Percentiles rank a stretch among this genome's conserved stretches.
Evolutionary conservation across 2,888 invertebrate genomes (phyloP).

Genomic region (Agonopterix subpropinquella): DNA sequence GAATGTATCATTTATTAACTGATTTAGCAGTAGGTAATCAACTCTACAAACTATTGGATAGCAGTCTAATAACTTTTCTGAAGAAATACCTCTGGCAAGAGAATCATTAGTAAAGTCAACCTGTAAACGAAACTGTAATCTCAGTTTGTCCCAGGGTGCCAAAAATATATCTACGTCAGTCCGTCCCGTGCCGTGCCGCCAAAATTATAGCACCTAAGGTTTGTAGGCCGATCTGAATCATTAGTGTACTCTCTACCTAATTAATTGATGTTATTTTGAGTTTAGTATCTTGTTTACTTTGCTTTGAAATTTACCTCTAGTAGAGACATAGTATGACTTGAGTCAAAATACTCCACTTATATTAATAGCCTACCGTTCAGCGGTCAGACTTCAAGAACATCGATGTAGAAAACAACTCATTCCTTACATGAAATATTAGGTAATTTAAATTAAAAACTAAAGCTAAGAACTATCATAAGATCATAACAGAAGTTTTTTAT

Average conservation of each 20-base stretch:
- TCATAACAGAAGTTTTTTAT: too few relatives aligned
- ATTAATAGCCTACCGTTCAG: not conserved
- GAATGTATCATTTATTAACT: too few relatives aligned
- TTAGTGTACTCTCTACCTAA: constrained; percentile 24
- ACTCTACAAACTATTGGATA: too few relatives aligned
- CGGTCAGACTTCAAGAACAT: too few relatives aligned
- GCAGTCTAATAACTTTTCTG: too few relatives aligned
- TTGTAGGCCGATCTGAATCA: constrained; percentile 25
- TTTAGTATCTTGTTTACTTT: too few relatives aligned
- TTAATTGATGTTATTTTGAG: constrained; percentile 30
- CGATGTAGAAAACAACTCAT: too few relatives aligned
- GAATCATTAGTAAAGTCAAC: not conserved
- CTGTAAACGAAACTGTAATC: constrained; percentile 2
- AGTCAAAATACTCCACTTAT: constrained; percentile 9
- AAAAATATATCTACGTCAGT: constrained; percentile 36
- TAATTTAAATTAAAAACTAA: too few relatives aligned
- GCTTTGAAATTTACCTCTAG: constrained; percentile 18
- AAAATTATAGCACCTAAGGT: constrained; percentile 28
- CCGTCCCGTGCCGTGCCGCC: constrained; percentile 13
- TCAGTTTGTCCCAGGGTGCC: constrained; percentile 21
- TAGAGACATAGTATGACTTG: constrained; percentile 17
- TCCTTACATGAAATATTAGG: too few relatives aligned
- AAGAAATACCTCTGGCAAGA: too few relatives aligned
- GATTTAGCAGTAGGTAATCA: too few relatives aligned
- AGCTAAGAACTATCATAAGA: too few relatives aligned